phyloP scores from a whole-genome alignment of 1,140 invertebrate species.

The Metaphire vulgaris region DNA sequence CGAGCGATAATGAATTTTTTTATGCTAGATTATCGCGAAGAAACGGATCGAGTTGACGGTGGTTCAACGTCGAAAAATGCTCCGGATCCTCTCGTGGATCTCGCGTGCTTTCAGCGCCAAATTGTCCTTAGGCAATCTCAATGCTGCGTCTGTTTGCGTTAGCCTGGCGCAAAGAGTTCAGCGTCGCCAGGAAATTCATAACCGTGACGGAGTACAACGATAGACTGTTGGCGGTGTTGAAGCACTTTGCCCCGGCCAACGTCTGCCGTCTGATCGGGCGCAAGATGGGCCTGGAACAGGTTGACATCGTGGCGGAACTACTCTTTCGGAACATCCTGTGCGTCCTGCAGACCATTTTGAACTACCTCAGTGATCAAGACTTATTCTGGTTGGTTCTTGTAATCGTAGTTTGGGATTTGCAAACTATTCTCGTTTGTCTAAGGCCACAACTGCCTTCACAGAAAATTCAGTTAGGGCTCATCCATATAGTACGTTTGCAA shows the following conservation, averaged over 20 bases:
- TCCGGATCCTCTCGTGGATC: too few relatives aligned
- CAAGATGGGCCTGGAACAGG: conserved; percentile 37
- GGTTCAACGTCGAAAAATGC: not conserved
- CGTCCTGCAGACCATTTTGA: conserved; percentile 29
- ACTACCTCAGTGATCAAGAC: conserved; percentile 35
- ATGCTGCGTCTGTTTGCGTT: not conserved
- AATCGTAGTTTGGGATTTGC: too few relatives aligned
- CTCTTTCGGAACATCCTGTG: conserved; percentile 30
- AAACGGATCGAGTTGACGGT: too few relatives aligned
- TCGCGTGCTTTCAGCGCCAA: not conserved
- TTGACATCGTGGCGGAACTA: conserved; percentile 39
- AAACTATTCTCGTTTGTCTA: too few relatives aligned
- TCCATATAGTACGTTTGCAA: too few relatives aligned
- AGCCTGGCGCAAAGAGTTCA: not conserved
- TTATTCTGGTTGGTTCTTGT: too few relatives aligned
- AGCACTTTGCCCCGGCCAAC: conserved; percentile 31
- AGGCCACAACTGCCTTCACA: too few relatives aligned
- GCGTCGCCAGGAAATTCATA: not conserved
- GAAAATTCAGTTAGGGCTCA: too few relatives aligned
- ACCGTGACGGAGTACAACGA: not conserved
- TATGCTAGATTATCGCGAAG: too few relatives aligned
- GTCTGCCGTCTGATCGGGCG: conserved; percentile 39
- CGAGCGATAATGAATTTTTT: too few relatives aligned
- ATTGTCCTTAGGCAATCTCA: not conserved
- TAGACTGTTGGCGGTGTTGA: conserved; percentile 30